A percentile compares a stretch with the other conserved stretches of the same genome.
Evolutionary conservation across 2,113 vertebrate species (phyloP).

Genomic region (Philantomba maxwellii): DNA sequence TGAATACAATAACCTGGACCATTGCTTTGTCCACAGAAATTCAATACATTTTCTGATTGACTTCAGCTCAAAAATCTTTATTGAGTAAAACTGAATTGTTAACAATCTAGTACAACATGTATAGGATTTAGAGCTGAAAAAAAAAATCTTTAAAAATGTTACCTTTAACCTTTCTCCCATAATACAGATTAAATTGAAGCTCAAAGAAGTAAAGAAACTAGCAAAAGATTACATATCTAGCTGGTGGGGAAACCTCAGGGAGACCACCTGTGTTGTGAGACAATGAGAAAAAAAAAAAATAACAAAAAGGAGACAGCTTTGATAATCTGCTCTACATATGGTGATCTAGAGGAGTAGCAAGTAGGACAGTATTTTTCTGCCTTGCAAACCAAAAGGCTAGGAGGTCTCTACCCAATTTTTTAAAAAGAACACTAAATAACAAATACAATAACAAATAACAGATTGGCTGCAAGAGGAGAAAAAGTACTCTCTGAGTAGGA

Average conservation of each 20-base stretch:
- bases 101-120: neutral
- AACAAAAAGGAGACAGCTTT: neutral
- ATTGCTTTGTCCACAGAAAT: neutral
- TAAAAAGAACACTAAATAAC: slow-evolving; percentile 37
- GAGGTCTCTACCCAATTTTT: slow-evolving; percentile 1
- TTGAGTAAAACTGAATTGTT: neutral
- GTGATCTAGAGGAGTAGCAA: neutral
- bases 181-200: neutral
- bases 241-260: neutral
- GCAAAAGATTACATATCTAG: neutral
- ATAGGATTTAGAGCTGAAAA: neutral
- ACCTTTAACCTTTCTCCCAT: neutral
- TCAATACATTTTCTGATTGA: neutral
- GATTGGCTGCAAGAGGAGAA: slow-evolving; percentile 46
- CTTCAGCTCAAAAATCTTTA: neutral
- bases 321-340: neutral
- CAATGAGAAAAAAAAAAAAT: neutral
- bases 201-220: neutral
- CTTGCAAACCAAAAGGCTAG: slow-evolving; percentile 26
- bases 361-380: neutral
- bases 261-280: slow-evolving; percentile 25
- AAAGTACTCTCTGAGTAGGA: slow-evolving; percentile 39
- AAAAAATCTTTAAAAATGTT: neutral
- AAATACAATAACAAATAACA: slow-evolving; percentile 54
- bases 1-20: neutral